Base-by-base conservation (phyloP, 2,888 invertebrate species). In the Sinohyriopsis cumingii region DNA sequence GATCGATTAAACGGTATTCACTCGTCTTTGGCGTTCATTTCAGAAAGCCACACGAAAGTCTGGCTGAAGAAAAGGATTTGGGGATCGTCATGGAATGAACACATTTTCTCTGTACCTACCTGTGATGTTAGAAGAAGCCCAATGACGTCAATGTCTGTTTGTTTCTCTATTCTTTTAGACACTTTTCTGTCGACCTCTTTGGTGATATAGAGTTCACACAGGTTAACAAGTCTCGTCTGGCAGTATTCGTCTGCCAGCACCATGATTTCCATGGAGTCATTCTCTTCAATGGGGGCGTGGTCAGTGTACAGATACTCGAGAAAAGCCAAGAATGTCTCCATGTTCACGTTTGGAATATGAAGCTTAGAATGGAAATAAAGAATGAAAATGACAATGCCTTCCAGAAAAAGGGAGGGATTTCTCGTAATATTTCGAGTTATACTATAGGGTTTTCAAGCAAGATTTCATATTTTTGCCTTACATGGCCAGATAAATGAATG, bases 231-330 rank as follows among this genome's bases (percentile, higher is more conserved):
- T 22, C 88, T 78, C 20, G 76, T 70, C 66, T 82, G 82, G 66
- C 83, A 80, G 75, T 86, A 88, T 72, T 84, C 83, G 69, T 88
- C 85, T 33, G 87, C 84, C n/a, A 86, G 67, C 9, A 83, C 74
- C 67, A 88, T 63, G 15, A 88, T 78, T 9, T 84, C 85, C 7
- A 87, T 81, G 9, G 86, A 73, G 61, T 88, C 87, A 9, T 76
- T 77, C 19, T 85, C 85, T 57, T 87, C 85, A 3, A 87, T 84
- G 7, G 86, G 87, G 1, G 87, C 81, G 67, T 88, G 88, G 71
- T 87, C 88, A 0, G 88, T 86, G 77, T 88, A 88, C 25, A 88
- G 67, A 71, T 87, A 88, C 72, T 87, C 88, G 63, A 88, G 71
- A 33, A 88, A 73, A 12, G 86, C 83, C 53, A 85, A 75, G 76